These are phyloP conservation scores for Reticulitermes speratus DNA, from an alignment of 1,140 invertebrate species.

Conservation along the genomic window DNA sequence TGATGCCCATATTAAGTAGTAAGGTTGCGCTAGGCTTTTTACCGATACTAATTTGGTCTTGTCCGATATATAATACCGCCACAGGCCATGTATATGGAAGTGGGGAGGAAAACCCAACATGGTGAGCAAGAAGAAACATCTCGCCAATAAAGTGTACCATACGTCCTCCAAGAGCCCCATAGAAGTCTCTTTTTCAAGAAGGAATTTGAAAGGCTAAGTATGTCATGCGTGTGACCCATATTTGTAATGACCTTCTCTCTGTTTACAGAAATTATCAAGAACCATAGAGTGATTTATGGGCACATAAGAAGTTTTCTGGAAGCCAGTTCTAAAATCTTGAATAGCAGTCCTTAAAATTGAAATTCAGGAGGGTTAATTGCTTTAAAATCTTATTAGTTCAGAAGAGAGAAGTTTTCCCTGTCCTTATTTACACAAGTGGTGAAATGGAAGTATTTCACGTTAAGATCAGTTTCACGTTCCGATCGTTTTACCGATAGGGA, in stretches of 20 bases:
- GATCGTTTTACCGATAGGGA: too few species aligned
- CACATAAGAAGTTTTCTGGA: too few species aligned
- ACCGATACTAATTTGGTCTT: background rate
- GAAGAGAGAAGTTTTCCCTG: too few species aligned
- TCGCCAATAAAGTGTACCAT: background rate
- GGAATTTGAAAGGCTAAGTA: background rate
- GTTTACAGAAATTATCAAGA: background rate
- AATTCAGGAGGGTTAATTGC: too few species aligned
- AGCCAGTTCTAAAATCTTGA: too few species aligned
- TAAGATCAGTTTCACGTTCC: too few species aligned
- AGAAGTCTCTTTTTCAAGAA: background rate
- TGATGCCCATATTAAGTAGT: constrained; percentile 18
- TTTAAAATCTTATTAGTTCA: too few species aligned
- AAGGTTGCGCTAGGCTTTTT: constrained; percentile 10
- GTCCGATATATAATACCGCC: background rate
- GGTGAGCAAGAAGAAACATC: background rate
- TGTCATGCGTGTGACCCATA: background rate
- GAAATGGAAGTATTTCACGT: too few species aligned
- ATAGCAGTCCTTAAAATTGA: too few species aligned
- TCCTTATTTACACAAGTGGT: too few species aligned
- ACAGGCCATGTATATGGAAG: background rate
- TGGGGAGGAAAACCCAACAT: background rate
- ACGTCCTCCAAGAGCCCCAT: background rate
- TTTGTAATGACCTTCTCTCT: background rate
- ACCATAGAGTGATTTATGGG: too few species aligned